phyloP scores from a whole-genome alignment of 1,140 invertebrate genomes.

The Ruditapes philippinarum region DNA sequence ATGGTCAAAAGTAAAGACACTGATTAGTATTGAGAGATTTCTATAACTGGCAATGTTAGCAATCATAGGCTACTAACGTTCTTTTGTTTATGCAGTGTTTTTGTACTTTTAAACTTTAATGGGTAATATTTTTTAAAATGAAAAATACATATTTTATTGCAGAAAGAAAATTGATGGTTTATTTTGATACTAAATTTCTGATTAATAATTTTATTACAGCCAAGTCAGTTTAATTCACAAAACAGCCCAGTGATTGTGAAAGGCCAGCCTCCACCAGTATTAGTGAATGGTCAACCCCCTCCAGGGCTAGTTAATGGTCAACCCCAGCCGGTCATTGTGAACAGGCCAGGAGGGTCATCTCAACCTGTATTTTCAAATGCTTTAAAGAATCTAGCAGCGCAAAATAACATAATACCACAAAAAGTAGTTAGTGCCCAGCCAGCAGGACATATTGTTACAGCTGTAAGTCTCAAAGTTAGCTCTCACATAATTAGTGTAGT shows the following conservation, averaged over 20 bases:
- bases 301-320: constrained; percentile 19
- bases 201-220: too few species aligned
- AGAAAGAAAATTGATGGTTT: too few species aligned
- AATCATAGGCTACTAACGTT: too few species aligned
- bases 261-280: not conserved
- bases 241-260: not conserved
- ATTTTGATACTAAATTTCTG: too few species aligned
- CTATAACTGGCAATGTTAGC: too few species aligned
- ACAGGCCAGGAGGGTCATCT: not conserved
- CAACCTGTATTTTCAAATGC: constrained; percentile 70
- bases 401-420: constrained; percentile 25
- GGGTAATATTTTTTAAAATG: too few species aligned
- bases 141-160: too few species aligned
- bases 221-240: not conserved
- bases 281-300: constrained; percentile 9
- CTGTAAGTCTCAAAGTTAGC: constrained; percentile 16
- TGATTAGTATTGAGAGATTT: too few species aligned
- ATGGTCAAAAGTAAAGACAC: too few species aligned
- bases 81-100: too few species aligned
- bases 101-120: too few species aligned
- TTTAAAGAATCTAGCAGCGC: constrained; percentile 69
- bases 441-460: not conserved
- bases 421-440: not conserved
- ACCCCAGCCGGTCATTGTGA: not conserved
- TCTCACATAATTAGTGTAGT: too few species aligned